Conservation (phyloP, 2,888 invertebrate species). For the Neuroscelio doddi region DNA sequence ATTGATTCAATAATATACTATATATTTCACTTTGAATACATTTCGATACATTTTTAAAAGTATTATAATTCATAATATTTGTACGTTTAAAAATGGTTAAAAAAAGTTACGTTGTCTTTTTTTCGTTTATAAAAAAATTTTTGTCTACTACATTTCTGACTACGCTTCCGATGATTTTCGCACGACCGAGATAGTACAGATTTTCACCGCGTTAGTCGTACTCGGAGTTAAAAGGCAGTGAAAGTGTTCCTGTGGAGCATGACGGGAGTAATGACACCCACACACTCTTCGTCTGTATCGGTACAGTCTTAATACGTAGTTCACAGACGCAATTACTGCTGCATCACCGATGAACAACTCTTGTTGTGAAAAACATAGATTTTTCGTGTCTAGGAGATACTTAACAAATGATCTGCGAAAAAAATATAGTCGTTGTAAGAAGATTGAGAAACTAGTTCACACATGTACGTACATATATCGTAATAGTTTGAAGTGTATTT, state of each 20-base stretch:
- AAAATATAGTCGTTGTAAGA: too few relatives aligned
- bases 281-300: conserved; percentile 41
- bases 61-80: too few relatives aligned
- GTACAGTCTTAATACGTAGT: conserved; percentile 40
- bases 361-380: conserved; percentile 38
- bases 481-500: too few relatives aligned
- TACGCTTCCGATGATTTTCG: conserved; percentile 47
- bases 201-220: conserved; percentile 56
- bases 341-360: conserved; percentile 33
- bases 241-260: conserved; percentile 67
- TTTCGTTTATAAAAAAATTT: conserved; percentile 8
- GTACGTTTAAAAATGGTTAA: neutral
- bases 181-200: conserved; percentile 48
- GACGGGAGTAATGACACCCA: conserved; percentile 67
- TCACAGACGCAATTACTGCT: conserved; percentile 44
- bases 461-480: too few relatives aligned
- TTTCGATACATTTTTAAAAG: too few relatives aligned
- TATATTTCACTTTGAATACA: too few relatives aligned
- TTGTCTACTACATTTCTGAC: conserved; percentile 36
- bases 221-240: conserved; percentile 65
- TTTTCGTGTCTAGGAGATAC: too few relatives aligned
- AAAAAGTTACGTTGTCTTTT: neutral
- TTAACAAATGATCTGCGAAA: too few relatives aligned
- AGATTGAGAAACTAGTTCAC: too few relatives aligned
- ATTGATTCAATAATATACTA: too few relatives aligned